phyloP scores from a whole-genome alignment of 2,797 vertebrate genomes.

The Rhinoraja longicauda region DNA sequence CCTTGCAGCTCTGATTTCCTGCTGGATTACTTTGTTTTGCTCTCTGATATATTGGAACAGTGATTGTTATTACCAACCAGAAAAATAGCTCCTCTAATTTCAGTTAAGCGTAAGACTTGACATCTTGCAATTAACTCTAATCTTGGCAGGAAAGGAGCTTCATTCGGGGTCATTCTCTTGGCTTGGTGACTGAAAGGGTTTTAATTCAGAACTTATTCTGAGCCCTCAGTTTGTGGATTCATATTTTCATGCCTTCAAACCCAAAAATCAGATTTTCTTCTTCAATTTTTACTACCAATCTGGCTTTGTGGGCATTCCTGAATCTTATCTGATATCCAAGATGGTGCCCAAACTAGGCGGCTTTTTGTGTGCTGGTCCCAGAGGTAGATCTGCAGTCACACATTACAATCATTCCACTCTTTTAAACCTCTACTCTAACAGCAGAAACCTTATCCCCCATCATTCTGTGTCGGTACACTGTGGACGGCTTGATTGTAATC shows the following conservation, averaged over 20 bases:
- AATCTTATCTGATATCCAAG: too few relatives aligned
- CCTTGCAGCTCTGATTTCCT: constrained; percentile 5
- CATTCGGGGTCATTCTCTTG: not conserved
- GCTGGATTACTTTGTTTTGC: constrained; percentile 8
- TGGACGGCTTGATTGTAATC: too few relatives aligned
- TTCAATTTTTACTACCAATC: not conserved
- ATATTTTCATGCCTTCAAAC: not conserved
- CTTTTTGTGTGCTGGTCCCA: too few relatives aligned
- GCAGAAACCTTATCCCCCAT: too few relatives aligned
- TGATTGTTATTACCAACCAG: not conserved
- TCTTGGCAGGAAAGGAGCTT: not conserved
- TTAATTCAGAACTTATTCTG: not conserved
- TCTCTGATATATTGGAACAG: constrained; percentile 1
- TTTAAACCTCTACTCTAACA: too few relatives aligned
- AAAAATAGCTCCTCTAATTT: not conserved
- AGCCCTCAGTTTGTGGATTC: not conserved
- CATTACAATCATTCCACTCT: too few relatives aligned
- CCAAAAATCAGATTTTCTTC: not conserved
- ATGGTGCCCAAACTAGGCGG: too few relatives aligned
- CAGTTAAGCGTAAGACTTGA: not conserved
- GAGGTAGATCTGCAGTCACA: too few relatives aligned
- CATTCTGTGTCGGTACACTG: too few relatives aligned
- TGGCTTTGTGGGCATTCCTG: not conserved
- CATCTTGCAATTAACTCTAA: not conserved
- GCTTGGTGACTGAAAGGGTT: not conserved